These are phyloP conservation scores for Acanthosepion pharaonis DNA, from an alignment of 2,888 invertebrate genomes.

Conservation along the genomic window DNA sequence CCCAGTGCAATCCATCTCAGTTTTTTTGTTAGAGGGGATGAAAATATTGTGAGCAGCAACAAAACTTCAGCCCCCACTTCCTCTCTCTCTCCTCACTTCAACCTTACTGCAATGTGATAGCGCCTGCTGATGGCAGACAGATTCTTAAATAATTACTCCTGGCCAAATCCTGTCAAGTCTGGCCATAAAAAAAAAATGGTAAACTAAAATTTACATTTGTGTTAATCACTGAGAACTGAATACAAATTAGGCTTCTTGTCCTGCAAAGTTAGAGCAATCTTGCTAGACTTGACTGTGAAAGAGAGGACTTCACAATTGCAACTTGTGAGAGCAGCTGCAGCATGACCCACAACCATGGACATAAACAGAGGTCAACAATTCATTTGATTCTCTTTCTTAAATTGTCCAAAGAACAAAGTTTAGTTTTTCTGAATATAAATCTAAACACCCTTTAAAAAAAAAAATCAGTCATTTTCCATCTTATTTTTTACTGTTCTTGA, in stretches of 20 bases:
- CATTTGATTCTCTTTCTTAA: not conserved
- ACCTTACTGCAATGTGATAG: constrained; percentile 1
- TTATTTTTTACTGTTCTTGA: not conserved
- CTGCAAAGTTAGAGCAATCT: not conserved
- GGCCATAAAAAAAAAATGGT: not conserved
- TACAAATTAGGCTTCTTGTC: not conserved
- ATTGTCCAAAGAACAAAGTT: not conserved
- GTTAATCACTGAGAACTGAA: not conserved
- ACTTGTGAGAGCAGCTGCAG: not conserved
- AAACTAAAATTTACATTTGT: not conserved
- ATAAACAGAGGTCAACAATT: not conserved
- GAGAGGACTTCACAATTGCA: not conserved
- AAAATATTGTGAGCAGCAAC: not conserved
- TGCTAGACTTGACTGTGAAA: not conserved
- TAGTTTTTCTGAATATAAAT: not conserved
- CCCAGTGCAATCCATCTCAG: not conserved
- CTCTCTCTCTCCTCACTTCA: not conserved
- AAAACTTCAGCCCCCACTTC: not conserved
- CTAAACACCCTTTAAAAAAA: not conserved
- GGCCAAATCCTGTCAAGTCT: not conserved
- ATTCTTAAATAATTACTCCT: not conserved
- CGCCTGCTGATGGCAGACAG: not conserved
- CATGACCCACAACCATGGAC: not conserved
- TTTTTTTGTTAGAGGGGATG: not conserved
- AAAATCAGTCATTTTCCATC: not conserved